A percentile compares a stretch with the other conserved stretches of the same genome.
Conservation (phyloP, 2,888 invertebrate species). For the Pristionchus japonicus region DNA sequence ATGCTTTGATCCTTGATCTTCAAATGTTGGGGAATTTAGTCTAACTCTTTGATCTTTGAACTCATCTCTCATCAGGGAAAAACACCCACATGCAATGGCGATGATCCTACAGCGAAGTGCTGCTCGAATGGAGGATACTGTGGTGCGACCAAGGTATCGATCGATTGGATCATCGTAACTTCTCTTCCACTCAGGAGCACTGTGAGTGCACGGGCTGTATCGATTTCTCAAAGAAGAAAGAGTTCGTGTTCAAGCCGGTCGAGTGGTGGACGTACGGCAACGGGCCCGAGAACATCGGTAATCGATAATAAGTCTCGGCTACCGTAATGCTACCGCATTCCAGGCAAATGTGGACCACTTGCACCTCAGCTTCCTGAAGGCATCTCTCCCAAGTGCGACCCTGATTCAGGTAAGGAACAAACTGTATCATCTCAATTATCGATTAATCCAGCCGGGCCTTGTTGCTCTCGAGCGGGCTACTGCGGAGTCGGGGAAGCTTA, state of each 20-base stretch:
- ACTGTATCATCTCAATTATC: not conserved
- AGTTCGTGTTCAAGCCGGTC: slow-evolving; percentile 58
- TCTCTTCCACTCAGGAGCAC: slow-evolving; percentile 58
- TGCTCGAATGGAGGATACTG: slow-evolving; percentile 71
- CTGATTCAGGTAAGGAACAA: slow-evolving; percentile 57
- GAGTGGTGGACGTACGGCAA: slow-evolving; percentile 71
- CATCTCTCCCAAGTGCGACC: slow-evolving; percentile 66
- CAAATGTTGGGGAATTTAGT: too few relatives aligned
- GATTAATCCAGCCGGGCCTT: slow-evolving; percentile 48
- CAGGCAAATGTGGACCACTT: slow-evolving; percentile 67
- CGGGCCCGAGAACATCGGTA: slow-evolving; percentile 67
- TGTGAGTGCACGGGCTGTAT: slow-evolving; percentile 71
- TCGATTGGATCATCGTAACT: not conserved
- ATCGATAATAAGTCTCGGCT: not conserved
- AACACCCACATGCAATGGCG: slow-evolving; percentile 68
- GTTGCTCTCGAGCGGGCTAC: slow-evolving; percentile 59
- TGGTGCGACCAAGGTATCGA: slow-evolving; percentile 60
- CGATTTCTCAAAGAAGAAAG: slow-evolving; percentile 65
- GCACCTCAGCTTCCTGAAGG: slow-evolving; percentile 66
- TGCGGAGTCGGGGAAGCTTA: slow-evolving; percentile 67
- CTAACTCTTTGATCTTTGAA: too few relatives aligned
- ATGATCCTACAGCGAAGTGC: slow-evolving; percentile 65
- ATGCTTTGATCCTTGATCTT: not conserved
- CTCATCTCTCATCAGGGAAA: slow-evolving; percentile 53
- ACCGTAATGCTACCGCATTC: not conserved